Evolutionary conservation across 1,140 invertebrate species (phyloP).

Genomic region (Hypsibius dujardini): DNA sequence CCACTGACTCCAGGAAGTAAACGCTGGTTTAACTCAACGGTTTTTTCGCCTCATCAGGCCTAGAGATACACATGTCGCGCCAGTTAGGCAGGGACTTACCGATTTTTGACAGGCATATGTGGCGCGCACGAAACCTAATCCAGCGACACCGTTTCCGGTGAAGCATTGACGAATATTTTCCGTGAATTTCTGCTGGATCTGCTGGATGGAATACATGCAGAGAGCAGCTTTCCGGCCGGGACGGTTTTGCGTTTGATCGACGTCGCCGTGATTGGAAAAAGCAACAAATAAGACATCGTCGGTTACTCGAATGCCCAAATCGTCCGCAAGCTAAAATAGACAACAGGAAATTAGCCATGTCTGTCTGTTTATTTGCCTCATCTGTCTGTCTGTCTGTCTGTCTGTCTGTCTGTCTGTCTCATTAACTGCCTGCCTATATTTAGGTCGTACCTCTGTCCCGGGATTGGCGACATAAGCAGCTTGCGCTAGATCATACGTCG

Average conservation of each 20-base stretch:
- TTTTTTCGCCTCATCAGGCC: too few species aligned
- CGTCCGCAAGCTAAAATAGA: slow-evolving; percentile 45
- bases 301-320: slow-evolving; percentile 66
- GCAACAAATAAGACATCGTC: slow-evolving; percentile 86
- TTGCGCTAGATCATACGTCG: slow-evolving; percentile 73
- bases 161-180: slow-evolving; percentile 92
- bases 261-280: slow-evolving; percentile 53
- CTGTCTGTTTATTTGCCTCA: too few species aligned
- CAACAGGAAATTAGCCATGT: too few species aligned
- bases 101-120: slow-evolving; percentile 61
- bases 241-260: slow-evolving; percentile 31
- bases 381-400: too few species aligned
- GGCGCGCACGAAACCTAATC: slow-evolving; percentile 67
- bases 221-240: slow-evolving; percentile 56
- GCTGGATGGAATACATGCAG: slow-evolving; percentile 83
- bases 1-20: too few species aligned
- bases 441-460: slow-evolving; percentile 45
- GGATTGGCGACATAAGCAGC: slow-evolving; percentile 81
- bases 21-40: too few species aligned
- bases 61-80: too few species aligned
- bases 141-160: slow-evolving; percentile 64
- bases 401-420: too few species aligned
- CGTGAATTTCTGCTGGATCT: slow-evolving; percentile 82
- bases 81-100: slow-evolving; percentile 40
- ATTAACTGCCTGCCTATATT: too few species aligned